Percentiles rank a stretch among this genome's conserved stretches.
These are phyloP conservation scores for Nebria ingens DNA, from an alignment of 1,140 invertebrate species.

Conservation along the genomic window DNA sequence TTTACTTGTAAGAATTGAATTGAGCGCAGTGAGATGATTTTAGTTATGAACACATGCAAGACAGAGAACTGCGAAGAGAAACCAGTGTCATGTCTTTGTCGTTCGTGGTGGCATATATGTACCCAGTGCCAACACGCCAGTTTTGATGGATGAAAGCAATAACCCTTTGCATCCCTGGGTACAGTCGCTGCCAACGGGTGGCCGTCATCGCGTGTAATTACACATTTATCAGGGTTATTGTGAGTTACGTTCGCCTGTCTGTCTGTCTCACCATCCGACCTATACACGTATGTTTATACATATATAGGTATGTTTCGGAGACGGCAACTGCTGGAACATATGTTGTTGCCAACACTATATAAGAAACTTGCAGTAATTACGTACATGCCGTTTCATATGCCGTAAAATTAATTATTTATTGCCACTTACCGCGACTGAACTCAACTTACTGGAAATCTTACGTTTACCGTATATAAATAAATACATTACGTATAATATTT, in stretches of 20 bases:
- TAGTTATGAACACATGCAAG: no score
- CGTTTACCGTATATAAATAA: no score
- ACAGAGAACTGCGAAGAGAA: no score
- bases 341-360: background rate
- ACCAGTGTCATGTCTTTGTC: no score
- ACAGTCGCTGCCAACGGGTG: background rate
- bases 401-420: constrained; percentile 9
- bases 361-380: background rate
- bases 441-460: background rate
- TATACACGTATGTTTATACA: background rate
- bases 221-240: constrained; percentile 6
- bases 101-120: no score
- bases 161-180: constrained; percentile 2
- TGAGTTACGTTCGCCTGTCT: background rate
- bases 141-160: constrained; percentile 8
- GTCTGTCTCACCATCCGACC: background rate
- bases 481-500: no score
- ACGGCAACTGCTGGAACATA: background rate
- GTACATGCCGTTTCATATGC: background rate
- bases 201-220: constrained; percentile 7
- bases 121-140: background rate
- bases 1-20: no score
- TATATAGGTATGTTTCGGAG: background rate
- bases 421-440: background rate
- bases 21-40: no score